These are phyloP conservation scores for Gulo gulo DNA, from an alignment of 2,113 vertebrate genomes.

Conservation along the genomic window DNA sequence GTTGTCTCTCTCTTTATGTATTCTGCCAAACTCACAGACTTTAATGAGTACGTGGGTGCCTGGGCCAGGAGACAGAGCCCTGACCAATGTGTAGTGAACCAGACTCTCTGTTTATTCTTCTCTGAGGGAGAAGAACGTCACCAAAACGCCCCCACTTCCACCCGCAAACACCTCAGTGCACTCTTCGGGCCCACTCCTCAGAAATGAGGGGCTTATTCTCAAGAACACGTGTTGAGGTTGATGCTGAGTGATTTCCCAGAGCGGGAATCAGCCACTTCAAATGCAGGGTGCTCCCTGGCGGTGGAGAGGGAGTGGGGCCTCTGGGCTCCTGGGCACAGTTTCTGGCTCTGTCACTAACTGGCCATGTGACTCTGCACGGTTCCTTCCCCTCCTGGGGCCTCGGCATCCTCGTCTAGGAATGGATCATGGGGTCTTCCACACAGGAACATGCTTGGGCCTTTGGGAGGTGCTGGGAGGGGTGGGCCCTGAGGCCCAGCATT, in stretches of 20 bases:
- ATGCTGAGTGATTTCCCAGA: neutral
- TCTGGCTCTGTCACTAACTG: neutral
- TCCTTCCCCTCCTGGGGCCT: no score
- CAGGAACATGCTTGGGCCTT: neutral
- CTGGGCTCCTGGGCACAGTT: neutral
- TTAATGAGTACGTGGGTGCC: neutral
- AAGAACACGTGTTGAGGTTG: neutral
- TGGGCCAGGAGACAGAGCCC: neutral
- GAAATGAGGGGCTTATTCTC: neutral
- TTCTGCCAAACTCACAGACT: neutral
- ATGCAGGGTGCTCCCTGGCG: neutral
- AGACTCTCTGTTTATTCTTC: neutral
- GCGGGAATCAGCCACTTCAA: neutral
- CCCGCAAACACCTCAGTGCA: no score
- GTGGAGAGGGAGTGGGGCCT: fast-evolving
- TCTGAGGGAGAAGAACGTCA: neutral
- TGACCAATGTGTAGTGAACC: neutral
- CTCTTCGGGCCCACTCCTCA: neutral
- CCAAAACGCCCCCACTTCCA: neutral
- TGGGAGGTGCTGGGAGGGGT: neutral
- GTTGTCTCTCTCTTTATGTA: neutral
- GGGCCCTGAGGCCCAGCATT: fast-evolving
- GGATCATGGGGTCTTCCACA: fast-evolving
- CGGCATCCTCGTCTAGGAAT: neutral
- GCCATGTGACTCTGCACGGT: neutral